Conservation (phyloP, 2,797 vertebrate genomes). For the Onychomys torridus region DNA sequence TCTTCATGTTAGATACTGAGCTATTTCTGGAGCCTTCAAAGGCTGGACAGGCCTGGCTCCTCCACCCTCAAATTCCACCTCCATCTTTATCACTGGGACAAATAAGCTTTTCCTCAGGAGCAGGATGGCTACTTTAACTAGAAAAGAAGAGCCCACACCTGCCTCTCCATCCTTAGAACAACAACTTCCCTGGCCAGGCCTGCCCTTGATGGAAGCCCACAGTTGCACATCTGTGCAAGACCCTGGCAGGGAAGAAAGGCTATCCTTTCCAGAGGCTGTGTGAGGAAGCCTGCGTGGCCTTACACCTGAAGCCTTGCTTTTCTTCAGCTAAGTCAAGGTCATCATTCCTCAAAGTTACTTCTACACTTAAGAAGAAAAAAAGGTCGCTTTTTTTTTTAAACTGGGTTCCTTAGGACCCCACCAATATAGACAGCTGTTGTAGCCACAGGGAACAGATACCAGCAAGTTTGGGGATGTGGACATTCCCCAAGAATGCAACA, state of each 20-base stretch:
- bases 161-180: not conserved
- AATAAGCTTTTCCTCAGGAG: not conserved
- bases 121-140: too few species aligned
- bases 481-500: not conserved
- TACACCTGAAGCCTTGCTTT: not conserved
- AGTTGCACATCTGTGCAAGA: not conserved
- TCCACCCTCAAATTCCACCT: too few species aligned
- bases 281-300: not conserved
- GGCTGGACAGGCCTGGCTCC: not conserved
- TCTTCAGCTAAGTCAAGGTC: not conserved
- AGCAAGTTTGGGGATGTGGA: not conserved
- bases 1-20: fast-evolving
- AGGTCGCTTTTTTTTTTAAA: not conserved
- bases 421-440: not conserved
- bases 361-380: not conserved
- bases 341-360: not conserved
- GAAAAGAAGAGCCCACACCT: not conserved
- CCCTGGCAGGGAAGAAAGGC: not conserved
- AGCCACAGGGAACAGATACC: not conserved
- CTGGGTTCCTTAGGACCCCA: too few species aligned
- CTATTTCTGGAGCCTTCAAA: not conserved
- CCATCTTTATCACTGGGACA: not conserved
- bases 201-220: not conserved
- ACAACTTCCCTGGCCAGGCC: not conserved
- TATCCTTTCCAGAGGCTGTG: not conserved